Evolutionary conservation across 2,888 invertebrate species (phyloP).

Genomic region (Drosophila dives): DNA sequence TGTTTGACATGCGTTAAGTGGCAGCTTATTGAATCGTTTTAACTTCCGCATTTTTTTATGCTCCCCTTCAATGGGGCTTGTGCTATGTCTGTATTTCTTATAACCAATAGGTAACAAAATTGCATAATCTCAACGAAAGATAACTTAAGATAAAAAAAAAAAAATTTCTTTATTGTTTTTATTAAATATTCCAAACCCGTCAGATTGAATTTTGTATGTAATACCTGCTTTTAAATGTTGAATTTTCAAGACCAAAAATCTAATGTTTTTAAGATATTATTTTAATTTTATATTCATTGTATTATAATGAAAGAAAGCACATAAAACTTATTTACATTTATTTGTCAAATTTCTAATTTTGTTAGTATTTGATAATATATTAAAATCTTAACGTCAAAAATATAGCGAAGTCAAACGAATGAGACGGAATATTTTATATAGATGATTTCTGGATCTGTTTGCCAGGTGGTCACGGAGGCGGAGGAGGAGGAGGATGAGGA

Average conservation of each 20-base stretch:
- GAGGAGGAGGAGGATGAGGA: background rate
- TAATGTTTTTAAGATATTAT: background rate
- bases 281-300: background rate
- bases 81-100: background rate
- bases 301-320: background rate
- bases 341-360: background rate
- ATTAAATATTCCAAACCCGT: background rate
- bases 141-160: no score
- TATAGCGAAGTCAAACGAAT: background rate
- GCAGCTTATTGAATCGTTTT: slow-evolving; percentile 16
- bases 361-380: no score
- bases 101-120: background rate
- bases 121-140: background rate
- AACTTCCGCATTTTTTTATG: background rate
- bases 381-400: background rate
- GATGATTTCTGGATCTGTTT: slow-evolving; percentile 46
- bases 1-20: slow-evolving; percentile 18
- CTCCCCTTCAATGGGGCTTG: background rate
- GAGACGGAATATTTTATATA: background rate
- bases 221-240: background rate
- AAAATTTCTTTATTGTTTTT: background rate
- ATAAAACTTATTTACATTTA: background rate
- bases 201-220: background rate
- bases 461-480: background rate
- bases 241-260: background rate